phyloP scores from a whole-genome alignment of 2,888 invertebrate genomes.

The Amphiduros pacificus region DNA sequence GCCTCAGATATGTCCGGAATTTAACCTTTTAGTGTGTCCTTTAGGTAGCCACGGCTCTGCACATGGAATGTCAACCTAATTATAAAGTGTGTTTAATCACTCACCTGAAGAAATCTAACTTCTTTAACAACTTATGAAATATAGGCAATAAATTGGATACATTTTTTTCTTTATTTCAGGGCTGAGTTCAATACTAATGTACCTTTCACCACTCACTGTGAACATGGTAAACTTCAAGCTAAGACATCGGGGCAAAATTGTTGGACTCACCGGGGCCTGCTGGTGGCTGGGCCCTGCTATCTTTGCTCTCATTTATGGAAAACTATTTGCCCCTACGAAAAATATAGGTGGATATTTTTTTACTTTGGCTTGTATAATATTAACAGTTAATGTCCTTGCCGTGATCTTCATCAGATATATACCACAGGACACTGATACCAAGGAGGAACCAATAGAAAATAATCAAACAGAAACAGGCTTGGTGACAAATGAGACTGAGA shows the following conservation, averaged over 20 bases:
- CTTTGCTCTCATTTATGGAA: background rate
- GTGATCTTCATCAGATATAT: background rate
- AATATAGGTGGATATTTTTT: background rate
- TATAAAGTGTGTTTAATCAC: too few species aligned
- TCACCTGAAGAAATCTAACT: too few species aligned
- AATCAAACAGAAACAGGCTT: too few species aligned
- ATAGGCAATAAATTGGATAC: too few species aligned
- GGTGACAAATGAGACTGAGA: too few species aligned
- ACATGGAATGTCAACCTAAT: too few species aligned
- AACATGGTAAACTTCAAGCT: conserved; percentile 2
- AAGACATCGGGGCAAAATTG: background rate
- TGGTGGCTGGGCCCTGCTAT: background rate
- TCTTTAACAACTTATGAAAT: too few species aligned
- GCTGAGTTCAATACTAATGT: background rate
- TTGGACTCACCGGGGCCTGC: background rate
- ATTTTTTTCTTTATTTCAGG: background rate
- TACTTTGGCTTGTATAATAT: background rate
- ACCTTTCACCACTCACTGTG: background rate
- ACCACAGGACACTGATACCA: too few species aligned
- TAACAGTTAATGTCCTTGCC: background rate
- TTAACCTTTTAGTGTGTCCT: too few species aligned
- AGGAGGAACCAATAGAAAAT: too few species aligned
- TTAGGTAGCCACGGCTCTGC: too few species aligned
- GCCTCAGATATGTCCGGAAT: too few species aligned
- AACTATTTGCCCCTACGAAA: background rate